These are phyloP conservation scores for Tetramorium parvispinum DNA, from an alignment of 1,140 invertebrate genomes.

Conservation along the genomic window DNA sequence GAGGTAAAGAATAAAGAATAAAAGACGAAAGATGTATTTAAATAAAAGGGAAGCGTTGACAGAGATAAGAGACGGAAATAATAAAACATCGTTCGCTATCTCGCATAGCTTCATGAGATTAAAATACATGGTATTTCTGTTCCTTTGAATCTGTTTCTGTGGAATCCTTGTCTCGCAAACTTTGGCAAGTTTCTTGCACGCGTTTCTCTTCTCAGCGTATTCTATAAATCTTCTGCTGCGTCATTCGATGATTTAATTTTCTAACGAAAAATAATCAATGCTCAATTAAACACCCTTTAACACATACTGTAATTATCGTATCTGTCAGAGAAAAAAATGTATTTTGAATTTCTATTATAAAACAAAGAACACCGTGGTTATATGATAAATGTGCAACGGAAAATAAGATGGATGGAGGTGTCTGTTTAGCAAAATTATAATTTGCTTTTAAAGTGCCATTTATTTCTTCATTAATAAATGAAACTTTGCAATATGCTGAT, in stretches of 20 bases:
- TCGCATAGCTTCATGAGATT: conserved; percentile 2
- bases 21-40: neutral
- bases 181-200: neutral
- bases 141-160: neutral
- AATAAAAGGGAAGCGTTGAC: neutral
- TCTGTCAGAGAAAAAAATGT: neutral
- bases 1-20: neutral
- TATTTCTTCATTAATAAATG: conserved; percentile 5
- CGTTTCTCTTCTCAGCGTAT: neutral
- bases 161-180: neutral
- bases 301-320: neutral
- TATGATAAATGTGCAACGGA: neutral
- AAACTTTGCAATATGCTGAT: neutral
- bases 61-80: neutral
- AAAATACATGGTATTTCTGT: neutral
- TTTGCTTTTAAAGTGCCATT: neutral
- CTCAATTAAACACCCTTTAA: neutral
- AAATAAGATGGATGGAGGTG: neutral
- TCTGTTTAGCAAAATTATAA: neutral
- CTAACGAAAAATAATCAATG: neutral
- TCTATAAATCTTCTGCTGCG: neutral
- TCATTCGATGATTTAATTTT: neutral
- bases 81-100: neutral
- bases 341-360: conserved; percentile 6
- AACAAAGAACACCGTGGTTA: neutral